Evolutionary conservation across 2,888 invertebrate genomes (phyloP).

Genomic region (Hirudinaria manillensis): DNA sequence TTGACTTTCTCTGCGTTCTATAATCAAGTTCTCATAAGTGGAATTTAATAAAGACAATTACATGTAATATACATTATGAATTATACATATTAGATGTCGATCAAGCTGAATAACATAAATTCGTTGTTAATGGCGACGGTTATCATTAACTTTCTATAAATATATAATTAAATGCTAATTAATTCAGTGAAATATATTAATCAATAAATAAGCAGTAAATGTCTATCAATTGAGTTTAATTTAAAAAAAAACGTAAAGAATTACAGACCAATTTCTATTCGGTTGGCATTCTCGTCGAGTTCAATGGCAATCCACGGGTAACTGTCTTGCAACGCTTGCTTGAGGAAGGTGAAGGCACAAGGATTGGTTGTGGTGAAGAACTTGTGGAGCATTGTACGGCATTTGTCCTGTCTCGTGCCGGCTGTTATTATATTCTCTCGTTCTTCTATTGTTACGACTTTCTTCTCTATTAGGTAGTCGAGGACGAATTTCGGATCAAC

Average conservation of each 20-base stretch:
- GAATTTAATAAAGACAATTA: too few species aligned
- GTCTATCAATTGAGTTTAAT: background rate
- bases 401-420: slow-evolving; percentile 27
- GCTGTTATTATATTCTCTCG: slow-evolving; percentile 12
- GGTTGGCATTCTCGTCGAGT: slow-evolving; percentile 1
- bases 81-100: too few species aligned
- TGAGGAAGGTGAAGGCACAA: slow-evolving; percentile 12
- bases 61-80: too few species aligned
- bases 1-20: too few species aligned
- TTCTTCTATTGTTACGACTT: slow-evolving; percentile 30
- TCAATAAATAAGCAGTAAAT: too few species aligned
- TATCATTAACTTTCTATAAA: too few species aligned
- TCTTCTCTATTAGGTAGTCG: slow-evolving; percentile 32
- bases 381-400: slow-evolving; percentile 30
- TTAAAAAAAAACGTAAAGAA: background rate
- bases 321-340: slow-evolving; percentile 21
- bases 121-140: too few species aligned
- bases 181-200: too few species aligned
- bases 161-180: too few species aligned
- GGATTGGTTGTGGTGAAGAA: slow-evolving; percentile 26
- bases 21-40: too few species aligned
- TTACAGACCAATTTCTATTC: background rate
- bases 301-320: slow-evolving; percentile 26
- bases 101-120: too few species aligned
- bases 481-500: slow-evolving; percentile 30